phyloP scores from a whole-genome alignment of 2,113 vertebrate species.

The Peromyscus leucopus region DNA sequence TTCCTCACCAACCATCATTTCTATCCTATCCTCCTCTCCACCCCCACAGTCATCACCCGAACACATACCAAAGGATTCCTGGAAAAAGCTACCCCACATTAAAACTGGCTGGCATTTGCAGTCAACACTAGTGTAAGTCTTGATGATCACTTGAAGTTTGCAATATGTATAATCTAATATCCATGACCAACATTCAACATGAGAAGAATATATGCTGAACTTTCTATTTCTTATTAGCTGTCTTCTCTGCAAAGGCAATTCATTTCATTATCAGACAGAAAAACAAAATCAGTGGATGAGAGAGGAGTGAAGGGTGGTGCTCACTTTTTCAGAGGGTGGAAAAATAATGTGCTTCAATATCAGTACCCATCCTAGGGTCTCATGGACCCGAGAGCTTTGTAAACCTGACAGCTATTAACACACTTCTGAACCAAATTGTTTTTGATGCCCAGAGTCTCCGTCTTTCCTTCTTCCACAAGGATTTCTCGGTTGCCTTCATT shows the following conservation, averaged over 20 bases:
- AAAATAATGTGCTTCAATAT: not conserved
- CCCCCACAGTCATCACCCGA: not conserved
- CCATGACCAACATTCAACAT: not conserved
- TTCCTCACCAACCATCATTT: not conserved
- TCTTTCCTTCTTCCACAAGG: not conserved
- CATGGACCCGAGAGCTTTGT: not conserved
- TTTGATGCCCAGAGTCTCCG: not conserved
- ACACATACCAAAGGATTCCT: not conserved
- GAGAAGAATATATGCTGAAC: slow-evolving; percentile 30
- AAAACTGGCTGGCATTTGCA: not conserved
- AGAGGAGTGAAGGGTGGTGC: not conserved
- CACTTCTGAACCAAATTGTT: not conserved
- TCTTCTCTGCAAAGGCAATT: not conserved
- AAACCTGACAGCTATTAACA: not conserved
- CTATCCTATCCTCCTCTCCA: not conserved
- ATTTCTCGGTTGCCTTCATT: not conserved
- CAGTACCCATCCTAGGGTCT: not conserved
- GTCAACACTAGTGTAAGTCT: not conserved
- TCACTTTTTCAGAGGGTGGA: not conserved
- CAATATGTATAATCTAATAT: not conserved
- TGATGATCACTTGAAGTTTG: not conserved
- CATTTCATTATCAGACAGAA: not conserved
- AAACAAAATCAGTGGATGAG: not conserved
- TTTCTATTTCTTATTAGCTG: not conserved
- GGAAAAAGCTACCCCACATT: not conserved